Conservation (phyloP, 2,797 vertebrate species). For the Stomatorhinus walkeri region DNA sequence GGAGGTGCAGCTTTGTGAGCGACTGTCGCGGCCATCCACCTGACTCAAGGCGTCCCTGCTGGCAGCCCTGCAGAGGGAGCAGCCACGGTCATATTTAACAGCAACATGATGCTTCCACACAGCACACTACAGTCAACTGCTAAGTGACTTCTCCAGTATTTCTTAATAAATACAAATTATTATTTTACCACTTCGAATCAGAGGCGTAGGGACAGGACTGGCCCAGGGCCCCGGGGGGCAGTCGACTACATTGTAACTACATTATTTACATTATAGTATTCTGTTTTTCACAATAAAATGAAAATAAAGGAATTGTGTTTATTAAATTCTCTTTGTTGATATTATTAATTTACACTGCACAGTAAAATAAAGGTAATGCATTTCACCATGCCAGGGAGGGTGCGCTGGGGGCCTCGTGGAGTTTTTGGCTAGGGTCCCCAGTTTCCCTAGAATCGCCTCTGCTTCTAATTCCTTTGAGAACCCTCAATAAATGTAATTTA, state of each 20-base stretch:
- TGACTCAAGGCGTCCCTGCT: conserved; percentile 53
- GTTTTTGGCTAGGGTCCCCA: not conserved
- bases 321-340: not conserved
- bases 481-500: not conserved
- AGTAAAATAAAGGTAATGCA: not conserved
- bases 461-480: not conserved
- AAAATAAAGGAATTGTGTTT: not conserved
- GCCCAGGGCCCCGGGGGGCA: not conserved
- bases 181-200: not conserved
- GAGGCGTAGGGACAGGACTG: not conserved
- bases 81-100: not conserved
- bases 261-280: not conserved
- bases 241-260: not conserved
- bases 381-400: not conserved
- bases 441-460: not conserved
- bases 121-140: not conserved
- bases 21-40: conserved; percentile 58
- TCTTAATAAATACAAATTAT: not conserved
- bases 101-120: not conserved
- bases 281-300: not conserved
- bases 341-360: not conserved
- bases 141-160: not conserved
- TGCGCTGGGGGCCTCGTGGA: not conserved
- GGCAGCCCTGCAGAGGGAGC: conserved; percentile 48
- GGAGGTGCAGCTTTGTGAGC: conserved; percentile 59